These are phyloP conservation scores for Ypsolopha scabrella DNA, from an alignment of 2,888 invertebrate genomes.

Conservation along the genomic window DNA sequence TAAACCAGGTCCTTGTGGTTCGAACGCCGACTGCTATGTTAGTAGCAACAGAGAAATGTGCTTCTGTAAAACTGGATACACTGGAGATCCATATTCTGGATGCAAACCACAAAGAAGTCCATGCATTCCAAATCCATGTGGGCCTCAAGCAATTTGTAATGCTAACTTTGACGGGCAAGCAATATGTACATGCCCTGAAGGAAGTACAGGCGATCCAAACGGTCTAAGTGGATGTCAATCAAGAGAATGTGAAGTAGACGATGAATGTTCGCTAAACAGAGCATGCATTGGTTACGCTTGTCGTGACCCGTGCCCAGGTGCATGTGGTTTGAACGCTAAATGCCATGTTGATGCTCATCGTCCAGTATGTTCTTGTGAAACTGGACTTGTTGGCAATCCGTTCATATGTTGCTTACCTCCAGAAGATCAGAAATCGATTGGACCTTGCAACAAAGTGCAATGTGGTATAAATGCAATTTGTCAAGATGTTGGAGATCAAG, in stretches of 20 bases:
- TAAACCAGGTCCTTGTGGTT: slow-evolving; percentile 85
- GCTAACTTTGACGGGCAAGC: slow-evolving; percentile 77
- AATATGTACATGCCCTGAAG: slow-evolving; percentile 79
- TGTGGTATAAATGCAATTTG: slow-evolving; percentile 87
- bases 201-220: slow-evolving; percentile 82
- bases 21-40: slow-evolving; percentile 87
- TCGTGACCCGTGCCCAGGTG: slow-evolving; percentile 84
- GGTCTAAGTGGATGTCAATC: slow-evolving; percentile 78
- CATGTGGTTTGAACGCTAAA: slow-evolving; percentile 80
- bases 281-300: slow-evolving; percentile 87
- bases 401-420: slow-evolving; percentile 77
- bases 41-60: slow-evolving; percentile 86
- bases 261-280: slow-evolving; percentile 78
- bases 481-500: slow-evolving; percentile 75
- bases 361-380: slow-evolving; percentile 82
- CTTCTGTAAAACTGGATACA: slow-evolving; percentile 80
- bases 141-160: slow-evolving; percentile 80
- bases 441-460: slow-evolving; percentile 79
- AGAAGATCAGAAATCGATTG: slow-evolving; percentile 63
- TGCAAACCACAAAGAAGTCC: slow-evolving; percentile 79
- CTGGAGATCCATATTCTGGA: slow-evolving; percentile 84
- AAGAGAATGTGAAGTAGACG: slow-evolving; percentile 85
- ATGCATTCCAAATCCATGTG: slow-evolving; percentile 86
- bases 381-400: slow-evolving; percentile 82
- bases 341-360: slow-evolving; percentile 84